Base-by-base conservation (phyloP, 2,797 vertebrate species). In the Danio albolineatus region DNA sequence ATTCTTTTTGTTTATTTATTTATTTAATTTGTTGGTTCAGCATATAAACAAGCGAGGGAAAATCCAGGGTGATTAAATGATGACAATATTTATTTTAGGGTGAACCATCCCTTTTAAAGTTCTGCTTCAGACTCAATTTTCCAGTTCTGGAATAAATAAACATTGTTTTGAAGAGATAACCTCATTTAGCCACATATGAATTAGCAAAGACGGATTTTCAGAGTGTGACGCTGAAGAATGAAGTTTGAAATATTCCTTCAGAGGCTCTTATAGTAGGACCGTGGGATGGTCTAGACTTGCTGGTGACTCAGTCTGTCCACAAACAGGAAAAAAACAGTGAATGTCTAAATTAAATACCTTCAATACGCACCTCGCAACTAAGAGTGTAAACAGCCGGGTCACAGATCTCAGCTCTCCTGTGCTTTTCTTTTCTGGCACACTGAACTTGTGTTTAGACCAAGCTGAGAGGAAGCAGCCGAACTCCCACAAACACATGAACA, bases 381-480 rank as follows among this genome's bases (percentile, higher is more conserved):
- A 41, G 10, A 46, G 43, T 41, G 38, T 69, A 82, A 70, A 82
- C 78, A 71, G 46, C 14, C 76, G 73, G 76, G 43, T 77, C 80
- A 8, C 51, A 73, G 46, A 61, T 71, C 79, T 82, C 71, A 66
- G 38, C 44, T 36, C 66, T 82, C 36, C 16, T 77, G 19, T 44
- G 9, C 16, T 79, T 38, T 19, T 51, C 4, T 19, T 56, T 17
- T 76, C 71, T 86, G 65, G 65, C 78, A 76, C 43, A 39, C 38
- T 80, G 67, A 73, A 80, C 73, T 83, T 76, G 81, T 80, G 69
- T 81, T 83, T 73, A 67, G 81, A 77, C 64, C 71, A 66, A 74
- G 43, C 72, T 62, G 59, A 81, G 65, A 82, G 77, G 85, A 84
- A 85, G 69, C 74, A 66, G 70, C 44, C 59, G 38, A 28, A 49